Evolutionary conservation across 1,140 invertebrate species (phyloP).

Genomic region (Hycleus cichorii): DNA sequence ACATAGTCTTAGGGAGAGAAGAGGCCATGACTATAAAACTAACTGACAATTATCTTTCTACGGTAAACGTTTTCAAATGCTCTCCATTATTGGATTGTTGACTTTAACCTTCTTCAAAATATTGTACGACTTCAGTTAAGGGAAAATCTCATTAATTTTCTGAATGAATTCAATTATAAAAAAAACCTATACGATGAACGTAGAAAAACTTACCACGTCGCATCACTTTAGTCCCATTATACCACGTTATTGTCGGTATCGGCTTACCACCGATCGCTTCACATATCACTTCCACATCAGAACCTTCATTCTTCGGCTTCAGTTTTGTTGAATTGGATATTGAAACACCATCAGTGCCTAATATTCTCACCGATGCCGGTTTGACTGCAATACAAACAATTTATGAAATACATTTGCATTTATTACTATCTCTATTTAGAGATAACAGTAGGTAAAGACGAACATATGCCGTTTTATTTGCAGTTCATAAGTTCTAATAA

Average conservation of each 20-base stretch:
- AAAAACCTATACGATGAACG: not conserved
- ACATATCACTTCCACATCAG: slow-evolving; percentile 58
- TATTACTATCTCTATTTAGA: not conserved
- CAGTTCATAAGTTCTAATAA: not conserved
- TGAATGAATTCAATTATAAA: not conserved
- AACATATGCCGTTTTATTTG: not conserved
- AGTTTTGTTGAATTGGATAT: slow-evolving; percentile 52
- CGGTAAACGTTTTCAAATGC: slow-evolving; percentile 9
- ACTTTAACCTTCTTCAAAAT: not conserved
- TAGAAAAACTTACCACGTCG: slow-evolving; percentile 53
- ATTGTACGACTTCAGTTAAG: too few species aligned
- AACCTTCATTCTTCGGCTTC: slow-evolving; percentile 64
- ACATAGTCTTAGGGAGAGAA: not conserved
- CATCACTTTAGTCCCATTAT: slow-evolving; percentile 56
- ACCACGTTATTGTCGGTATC: slow-evolving; percentile 67
- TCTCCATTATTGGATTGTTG: not conserved
- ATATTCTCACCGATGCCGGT: slow-evolving; percentile 58
- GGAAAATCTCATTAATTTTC: too few species aligned
- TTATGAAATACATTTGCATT: not conserved
- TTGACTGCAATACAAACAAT: slow-evolving; percentile 54
- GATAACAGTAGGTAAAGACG: not conserved
- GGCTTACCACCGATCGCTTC: slow-evolving; percentile 69
- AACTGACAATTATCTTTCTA: slow-evolving; percentile 26
- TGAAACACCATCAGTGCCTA: slow-evolving; percentile 42
- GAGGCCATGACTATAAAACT: slow-evolving; percentile 22